phyloP scores from a whole-genome alignment of 2,797 vertebrate species.

The Anableps anableps region DNA sequence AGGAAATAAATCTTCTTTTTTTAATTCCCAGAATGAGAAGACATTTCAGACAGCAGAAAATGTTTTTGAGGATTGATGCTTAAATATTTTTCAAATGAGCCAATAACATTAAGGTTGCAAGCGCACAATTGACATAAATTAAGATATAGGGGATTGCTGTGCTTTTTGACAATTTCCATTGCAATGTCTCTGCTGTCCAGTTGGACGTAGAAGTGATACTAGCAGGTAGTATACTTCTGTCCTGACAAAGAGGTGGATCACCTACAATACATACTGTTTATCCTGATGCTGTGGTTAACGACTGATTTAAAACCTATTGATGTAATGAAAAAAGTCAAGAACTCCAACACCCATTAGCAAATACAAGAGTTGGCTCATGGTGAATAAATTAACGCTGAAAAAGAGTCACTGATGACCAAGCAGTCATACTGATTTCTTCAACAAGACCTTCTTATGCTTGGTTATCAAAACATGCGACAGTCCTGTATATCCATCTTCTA shows the following conservation, averaged over 20 bases:
- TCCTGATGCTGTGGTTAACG: background rate
- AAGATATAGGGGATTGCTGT: background rate
- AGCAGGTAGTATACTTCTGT: background rate
- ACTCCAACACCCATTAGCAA: background rate
- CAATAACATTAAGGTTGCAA: background rate
- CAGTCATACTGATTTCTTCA: background rate
- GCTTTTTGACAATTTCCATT: background rate
- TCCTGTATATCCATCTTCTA: background rate
- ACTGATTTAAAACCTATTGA: background rate
- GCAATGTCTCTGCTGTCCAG: background rate
- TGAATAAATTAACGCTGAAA: background rate
- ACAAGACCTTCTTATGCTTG: background rate
- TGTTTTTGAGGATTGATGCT: constrained; percentile 34
- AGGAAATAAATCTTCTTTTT: background rate
- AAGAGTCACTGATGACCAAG: background rate
- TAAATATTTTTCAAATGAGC: constrained; percentile 25
- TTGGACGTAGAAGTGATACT: background rate
- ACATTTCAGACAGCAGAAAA: constrained; percentile 4
- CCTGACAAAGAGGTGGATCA: background rate
- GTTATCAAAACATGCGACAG: background rate
- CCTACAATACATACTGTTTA: background rate
- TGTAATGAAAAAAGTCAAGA: background rate
- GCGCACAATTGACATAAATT: background rate
- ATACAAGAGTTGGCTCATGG: background rate
- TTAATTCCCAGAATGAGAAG: background rate